Percentiles rank a stretch among this genome's conserved stretches.
These are phyloP conservation scores for Octodonta nipae DNA, from an alignment of 2,888 invertebrate species.

Conservation along the genomic window DNA sequence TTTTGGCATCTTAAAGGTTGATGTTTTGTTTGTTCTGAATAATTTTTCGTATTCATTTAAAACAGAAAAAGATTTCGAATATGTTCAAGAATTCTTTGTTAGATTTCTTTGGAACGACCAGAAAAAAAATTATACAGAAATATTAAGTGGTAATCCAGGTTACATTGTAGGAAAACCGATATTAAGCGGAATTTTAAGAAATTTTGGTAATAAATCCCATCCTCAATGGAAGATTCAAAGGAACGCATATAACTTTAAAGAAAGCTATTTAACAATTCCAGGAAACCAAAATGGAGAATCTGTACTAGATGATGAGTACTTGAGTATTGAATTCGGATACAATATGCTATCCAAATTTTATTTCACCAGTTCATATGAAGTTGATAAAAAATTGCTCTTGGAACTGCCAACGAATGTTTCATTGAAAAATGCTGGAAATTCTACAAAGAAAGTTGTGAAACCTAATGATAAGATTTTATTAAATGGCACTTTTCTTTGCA, in stretches of 20 bases:
- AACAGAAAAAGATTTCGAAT: conserved; percentile 7
- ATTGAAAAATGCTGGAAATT: no score
- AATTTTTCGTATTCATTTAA: conserved; percentile 20
- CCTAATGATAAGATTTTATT: background rate
- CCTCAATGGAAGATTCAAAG: conserved; percentile 15
- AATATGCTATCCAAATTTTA: conserved; percentile 40
- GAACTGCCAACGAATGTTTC: no score
- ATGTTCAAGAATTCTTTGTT: conserved; percentile 25
- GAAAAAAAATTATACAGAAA: conserved; percentile 22
- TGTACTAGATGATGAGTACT: conserved; percentile 16
- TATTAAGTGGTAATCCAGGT: conserved; percentile 63
- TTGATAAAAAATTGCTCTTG: conserved; percentile 12
- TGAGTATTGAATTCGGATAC: conserved; percentile 38
- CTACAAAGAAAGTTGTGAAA: no score
- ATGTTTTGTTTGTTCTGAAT: conserved; percentile 24
- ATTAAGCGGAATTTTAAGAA: conserved; percentile 34
- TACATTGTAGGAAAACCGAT: conserved; percentile 56
- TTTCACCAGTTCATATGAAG: conserved; percentile 13
- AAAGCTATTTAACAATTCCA: conserved; percentile 32
- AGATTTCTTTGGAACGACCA: conserved; percentile 28
- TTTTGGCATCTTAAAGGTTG: conserved; percentile 31
- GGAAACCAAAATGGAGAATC: conserved; percentile 38
- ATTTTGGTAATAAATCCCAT: conserved; percentile 25
- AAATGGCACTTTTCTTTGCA: conserved; percentile 25
- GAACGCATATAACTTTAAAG: conserved; percentile 17